phyloP scores from a whole-genome alignment of 2,797 vertebrate genomes.

The Setipinna tenuifilis region DNA sequence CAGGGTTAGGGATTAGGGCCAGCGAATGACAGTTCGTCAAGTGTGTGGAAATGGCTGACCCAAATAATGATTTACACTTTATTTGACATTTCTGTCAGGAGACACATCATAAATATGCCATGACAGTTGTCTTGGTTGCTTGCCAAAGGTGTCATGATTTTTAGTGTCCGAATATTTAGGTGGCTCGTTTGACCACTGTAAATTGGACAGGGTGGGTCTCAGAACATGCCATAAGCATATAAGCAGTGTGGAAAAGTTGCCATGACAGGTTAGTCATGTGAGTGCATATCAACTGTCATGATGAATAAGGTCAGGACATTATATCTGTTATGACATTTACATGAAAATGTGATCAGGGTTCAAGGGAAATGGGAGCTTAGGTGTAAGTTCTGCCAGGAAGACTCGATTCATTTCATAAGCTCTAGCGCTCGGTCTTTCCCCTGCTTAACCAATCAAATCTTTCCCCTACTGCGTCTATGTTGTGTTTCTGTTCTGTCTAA shows the following conservation, averaged over 20 bases:
- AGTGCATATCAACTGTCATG: neutral
- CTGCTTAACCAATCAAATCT: no score
- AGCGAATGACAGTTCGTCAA: neutral
- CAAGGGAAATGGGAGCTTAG: neutral
- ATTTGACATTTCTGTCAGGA: neutral
- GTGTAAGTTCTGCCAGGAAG: no score
- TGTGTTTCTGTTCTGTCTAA: no score
- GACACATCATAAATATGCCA: neutral
- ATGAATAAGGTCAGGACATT: neutral
- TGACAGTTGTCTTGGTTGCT: neutral
- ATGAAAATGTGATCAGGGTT: neutral
- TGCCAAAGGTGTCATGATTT: neutral
- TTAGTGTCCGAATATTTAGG: neutral
- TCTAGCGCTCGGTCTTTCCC: no score
- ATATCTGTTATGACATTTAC: neutral
- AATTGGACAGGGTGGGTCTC: neutral
- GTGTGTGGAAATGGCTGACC: neutral
- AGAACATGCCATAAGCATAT: neutral
- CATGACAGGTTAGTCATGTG: neutral
- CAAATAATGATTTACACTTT: neutral
- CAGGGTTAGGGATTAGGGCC: neutral
- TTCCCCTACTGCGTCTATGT: no score
- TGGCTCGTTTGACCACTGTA: neutral
- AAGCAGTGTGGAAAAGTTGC: neutral
- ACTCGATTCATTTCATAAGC: no score